Base-by-base conservation (phyloP, 2,113 vertebrate species). In the Dipodomys stephensi region DNA sequence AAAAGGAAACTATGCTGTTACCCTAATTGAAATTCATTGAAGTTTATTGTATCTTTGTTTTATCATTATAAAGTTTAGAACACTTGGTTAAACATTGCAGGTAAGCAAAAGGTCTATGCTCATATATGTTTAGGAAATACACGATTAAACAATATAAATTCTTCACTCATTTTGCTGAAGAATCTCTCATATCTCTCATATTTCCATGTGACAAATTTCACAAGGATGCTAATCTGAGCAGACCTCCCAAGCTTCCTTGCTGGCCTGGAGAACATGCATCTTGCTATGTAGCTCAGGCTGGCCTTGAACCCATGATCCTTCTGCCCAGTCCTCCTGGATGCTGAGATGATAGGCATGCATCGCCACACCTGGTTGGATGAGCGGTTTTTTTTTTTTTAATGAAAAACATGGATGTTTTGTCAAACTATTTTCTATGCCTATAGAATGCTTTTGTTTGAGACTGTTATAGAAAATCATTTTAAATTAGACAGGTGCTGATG, bases 121-220 rank as follows among this genome's bases (percentile, higher is more conserved):
- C 39, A 65, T 74, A 92, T 67, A 46, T 53, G 10, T 23, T 80
- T 90, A 78, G 69, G 49, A 93, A 77, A 81, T 72, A 53, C 73
- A 76, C 46, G 39, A 87, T 69, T 88, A 73, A 71, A 80, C 78
- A 87, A 91, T 32, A 69, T n/a, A 85, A 93, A n/a, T 78, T 46
- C 27, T 67, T 87, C 78, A 57, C 53, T 57, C 13, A 57, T 86
- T 1, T 73, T 65, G 35, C 28, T 78, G 74, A 0, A 74, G 27
- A 92, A 93, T 39, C 71, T 72, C 65, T 88, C 68, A 32, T 44
- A 2, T 27, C 7, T n/a, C 79, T 91, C 11, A 1, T 30, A 57
- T 71, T 82, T n/a, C 67, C 68, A 6, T 7, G 16, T 32, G 19
- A 28, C 44, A 4, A 49, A 74, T 93, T 83, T n/a, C 32, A 22